Evolutionary conservation across 2,888 invertebrate species (phyloP), one percentile per base, ranked within the genome.

Genomic region (Parthenolecanium corni): DNA sequence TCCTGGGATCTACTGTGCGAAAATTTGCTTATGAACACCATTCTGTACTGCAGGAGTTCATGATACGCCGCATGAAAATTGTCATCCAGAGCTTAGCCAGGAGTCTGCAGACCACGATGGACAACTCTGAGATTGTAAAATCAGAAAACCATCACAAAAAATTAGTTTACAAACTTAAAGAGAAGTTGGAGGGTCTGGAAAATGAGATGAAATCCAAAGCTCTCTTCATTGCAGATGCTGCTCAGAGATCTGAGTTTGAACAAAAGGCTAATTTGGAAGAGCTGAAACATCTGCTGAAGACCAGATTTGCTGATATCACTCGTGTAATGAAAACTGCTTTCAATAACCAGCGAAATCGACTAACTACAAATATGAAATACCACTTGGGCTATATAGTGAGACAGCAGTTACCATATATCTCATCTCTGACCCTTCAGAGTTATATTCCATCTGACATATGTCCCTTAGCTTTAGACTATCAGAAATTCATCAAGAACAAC

Each of bases 341-440:
- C 40, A 31, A 18, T 9, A 14, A 40, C n/a, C 90, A 85, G 47
- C 89, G 73, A 67, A 92, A 84, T 77, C 94, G 97, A 25, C 93
- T 75, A 2, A 93, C 74, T 0, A 92, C 85, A 85, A 95, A 89
- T 80, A 88, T 85, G 69, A 90, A 89, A 74, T 93, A 96, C 2
- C 97, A 76, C 0, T 86, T 84, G 0, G 97, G 20, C 23, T 21
- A 18, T 20, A 25, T 61, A 36, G 38, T 36, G 2, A 31, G 36
- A 23, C 40, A 40, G 12, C 31, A 49, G 16, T 16, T 61, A 2
- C 61, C 61, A 2, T 47, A 51, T 18, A 40, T 61, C 11, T 61
- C 61, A 14, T 23, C 14, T 24, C 18, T 61, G 20, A 51, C 61
- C 1, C 12, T 61, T 11, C 21, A 61, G 16, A 61, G 51, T 18